Percentiles rank a stretch among this genome's conserved stretches.
phyloP scores from a whole-genome alignment of 2,113 vertebrate genomes.

The Stegostoma tigrinum region DNA sequence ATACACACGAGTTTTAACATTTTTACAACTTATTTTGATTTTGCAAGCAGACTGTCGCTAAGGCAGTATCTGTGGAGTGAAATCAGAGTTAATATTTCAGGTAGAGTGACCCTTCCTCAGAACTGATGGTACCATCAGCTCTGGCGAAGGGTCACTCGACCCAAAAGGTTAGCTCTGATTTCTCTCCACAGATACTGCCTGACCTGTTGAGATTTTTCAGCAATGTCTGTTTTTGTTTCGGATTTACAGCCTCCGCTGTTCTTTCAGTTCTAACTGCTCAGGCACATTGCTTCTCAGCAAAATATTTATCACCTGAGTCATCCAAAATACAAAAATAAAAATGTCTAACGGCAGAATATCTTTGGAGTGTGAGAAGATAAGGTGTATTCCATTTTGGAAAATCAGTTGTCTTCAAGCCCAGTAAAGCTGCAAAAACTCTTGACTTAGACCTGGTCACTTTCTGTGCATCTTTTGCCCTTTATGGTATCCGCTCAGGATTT shows the following conservation, averaged over 20 bases:
- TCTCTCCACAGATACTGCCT: too few relatives aligned
- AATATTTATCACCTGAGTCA: too few relatives aligned
- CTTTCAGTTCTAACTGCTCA: too few relatives aligned
- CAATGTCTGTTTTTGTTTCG: too few relatives aligned
- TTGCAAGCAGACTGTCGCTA: not conserved
- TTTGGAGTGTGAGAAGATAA: not conserved
- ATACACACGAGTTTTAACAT: not conserved
- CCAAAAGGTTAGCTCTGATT: too few relatives aligned
- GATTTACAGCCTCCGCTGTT: too few relatives aligned
- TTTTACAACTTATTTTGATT: not conserved
- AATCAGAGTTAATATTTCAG: too few relatives aligned
- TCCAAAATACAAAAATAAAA: not conserved
- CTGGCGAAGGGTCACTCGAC: too few relatives aligned
- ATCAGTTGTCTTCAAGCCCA: not conserved
- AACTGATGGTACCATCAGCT: too few relatives aligned
- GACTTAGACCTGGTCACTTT: not conserved
- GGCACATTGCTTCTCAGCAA: too few relatives aligned
- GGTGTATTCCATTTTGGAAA: not conserved
- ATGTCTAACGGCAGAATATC: not conserved
- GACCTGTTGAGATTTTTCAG: too few relatives aligned
- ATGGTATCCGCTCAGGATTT: not conserved
- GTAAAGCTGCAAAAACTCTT: not conserved
- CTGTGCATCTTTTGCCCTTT: slow-evolving; percentile 1
- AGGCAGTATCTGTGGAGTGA: not conserved
- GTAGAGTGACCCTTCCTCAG: too few relatives aligned